Evolutionary conservation across 2,888 invertebrate species (phyloP), one percentile per base, ranked within the genome.

Genomic region (Nemotelus nigrinus): DNA sequence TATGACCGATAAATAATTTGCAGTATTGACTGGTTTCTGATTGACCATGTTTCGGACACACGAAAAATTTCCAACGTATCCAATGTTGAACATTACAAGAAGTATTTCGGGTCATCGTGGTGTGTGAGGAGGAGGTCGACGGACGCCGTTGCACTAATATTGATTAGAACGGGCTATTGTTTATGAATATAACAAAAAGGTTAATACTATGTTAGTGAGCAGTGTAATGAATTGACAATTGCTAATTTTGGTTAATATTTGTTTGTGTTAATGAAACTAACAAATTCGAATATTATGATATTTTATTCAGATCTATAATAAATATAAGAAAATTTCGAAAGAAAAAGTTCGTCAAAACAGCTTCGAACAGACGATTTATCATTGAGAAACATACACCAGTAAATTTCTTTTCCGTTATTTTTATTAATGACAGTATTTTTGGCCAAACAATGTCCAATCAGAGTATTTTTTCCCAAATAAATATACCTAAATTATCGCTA

Each of bases 91-190:
- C 58, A 58, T 58, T 8, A 50, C 50, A 5, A 7, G 50, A 8
- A 65, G 41, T 10, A 47, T 65, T 10, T 45, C 45, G 45, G 25
- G 25, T 25, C 25, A 25, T 25, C 25, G 25, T 25, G 25, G 25
- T 25, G 25, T 25, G 25, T 25, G 25, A 7, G 45, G 25, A 65
- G 41, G 65, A 65, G 65, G 65, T 65, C 65, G 25, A 7, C 44
- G 45, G 44, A 41, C 41, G 25, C 44, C 6, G 45, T 65, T 65
- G 45, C 45, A 44, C 65, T 65, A 65, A 65, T 65, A 65, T 65
- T 45, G 65, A 65, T 65, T 65, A 65, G 65, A 65, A 8, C 41
- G 7, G 45, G 2, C 65, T 45, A 65, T 65, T 65, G 65, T 65
- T 63, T 65, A 45, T 65, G 44, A 41, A 10, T 45, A 45, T 65